Conservation (phyloP, 2,113 vertebrate species). For the Thalassoma bifasciatum region DNA sequence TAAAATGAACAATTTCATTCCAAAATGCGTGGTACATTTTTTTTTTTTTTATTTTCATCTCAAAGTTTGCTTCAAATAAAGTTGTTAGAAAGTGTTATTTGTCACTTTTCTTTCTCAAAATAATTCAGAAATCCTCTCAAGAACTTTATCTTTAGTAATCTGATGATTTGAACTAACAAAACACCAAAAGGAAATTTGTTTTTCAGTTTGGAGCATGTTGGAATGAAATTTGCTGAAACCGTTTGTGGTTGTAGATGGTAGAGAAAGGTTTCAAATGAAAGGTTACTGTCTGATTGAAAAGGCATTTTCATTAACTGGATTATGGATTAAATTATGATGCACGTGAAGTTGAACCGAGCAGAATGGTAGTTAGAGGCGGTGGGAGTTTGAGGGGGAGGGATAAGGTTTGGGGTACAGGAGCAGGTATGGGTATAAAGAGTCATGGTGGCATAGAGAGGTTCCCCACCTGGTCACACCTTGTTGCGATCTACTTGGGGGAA, state of each 20-base stretch:
- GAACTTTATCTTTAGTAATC: not conserved
- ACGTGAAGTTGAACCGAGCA: constrained; percentile 57
- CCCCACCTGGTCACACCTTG: constrained; percentile 86
- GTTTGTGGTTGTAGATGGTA: constrained; percentile 7
- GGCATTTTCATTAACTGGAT: constrained; percentile 19
- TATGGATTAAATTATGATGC: constrained; percentile 9
- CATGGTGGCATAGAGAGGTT: constrained; percentile 60
- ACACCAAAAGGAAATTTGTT: not conserved
- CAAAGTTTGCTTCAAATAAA: not conserved
- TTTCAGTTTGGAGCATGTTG: not conserved
- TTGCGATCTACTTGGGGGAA: constrained; percentile 84
- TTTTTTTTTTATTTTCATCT: not conserved
- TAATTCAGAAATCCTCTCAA: not conserved
- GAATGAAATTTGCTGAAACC: constrained; percentile 8
- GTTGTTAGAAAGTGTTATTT: too few relatives aligned
- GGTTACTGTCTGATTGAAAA: constrained; percentile 47
- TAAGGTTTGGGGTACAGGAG: constrained; percentile 4
- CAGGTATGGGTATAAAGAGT: constrained; percentile 24
- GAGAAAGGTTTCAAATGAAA: constrained; percentile 61
- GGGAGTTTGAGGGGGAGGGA: not conserved
- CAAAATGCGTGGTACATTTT: constrained; percentile 5
- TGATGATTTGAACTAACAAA: not conserved
- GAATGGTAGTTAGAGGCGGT: constrained; percentile 40
- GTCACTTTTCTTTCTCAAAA: not conserved
- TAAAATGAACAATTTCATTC: constrained; percentile 26